These are phyloP conservation scores for Calcarius ornatus DNA, from an alignment of 2,113 vertebrate species.

Conservation along the genomic window DNA sequence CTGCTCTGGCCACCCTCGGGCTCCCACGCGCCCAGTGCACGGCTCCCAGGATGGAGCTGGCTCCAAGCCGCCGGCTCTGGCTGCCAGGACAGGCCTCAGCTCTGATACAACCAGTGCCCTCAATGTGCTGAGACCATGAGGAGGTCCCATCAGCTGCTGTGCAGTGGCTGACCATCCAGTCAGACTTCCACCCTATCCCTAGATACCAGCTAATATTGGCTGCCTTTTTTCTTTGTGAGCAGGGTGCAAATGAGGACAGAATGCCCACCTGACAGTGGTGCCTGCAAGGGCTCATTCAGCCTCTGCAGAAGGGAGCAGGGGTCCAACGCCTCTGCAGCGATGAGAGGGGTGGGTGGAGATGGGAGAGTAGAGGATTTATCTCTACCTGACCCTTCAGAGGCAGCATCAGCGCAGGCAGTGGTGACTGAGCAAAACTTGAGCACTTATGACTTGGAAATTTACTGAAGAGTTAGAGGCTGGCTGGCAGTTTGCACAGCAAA, in stretches of 20 bases:
- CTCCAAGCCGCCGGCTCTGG: neutral
- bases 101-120: rapidly evolving
- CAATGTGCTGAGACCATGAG: neutral
- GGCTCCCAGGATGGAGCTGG: neutral
- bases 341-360: neutral
- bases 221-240: neutral
- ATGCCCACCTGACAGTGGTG: neutral
- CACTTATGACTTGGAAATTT: neutral
- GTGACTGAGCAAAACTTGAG: neutral
- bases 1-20: rapidly evolving
- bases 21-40: rapidly evolving
- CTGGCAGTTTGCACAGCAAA: neutral
- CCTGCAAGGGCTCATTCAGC: neutral
- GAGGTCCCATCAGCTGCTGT: neutral
- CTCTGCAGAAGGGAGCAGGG: neutral
- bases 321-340: rapidly evolving
- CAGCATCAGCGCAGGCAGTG: neutral
- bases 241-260: neutral
- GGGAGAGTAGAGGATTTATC: neutral
- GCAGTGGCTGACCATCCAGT: rapidly evolving
- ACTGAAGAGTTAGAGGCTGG: neutral
- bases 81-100: rapidly evolving
- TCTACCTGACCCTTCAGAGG: neutral
- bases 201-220: neutral
- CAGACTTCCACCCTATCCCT: neutral